Base-by-base conservation (phyloP, 2,113 vertebrate species). In the Hippolais icterina region DNA sequence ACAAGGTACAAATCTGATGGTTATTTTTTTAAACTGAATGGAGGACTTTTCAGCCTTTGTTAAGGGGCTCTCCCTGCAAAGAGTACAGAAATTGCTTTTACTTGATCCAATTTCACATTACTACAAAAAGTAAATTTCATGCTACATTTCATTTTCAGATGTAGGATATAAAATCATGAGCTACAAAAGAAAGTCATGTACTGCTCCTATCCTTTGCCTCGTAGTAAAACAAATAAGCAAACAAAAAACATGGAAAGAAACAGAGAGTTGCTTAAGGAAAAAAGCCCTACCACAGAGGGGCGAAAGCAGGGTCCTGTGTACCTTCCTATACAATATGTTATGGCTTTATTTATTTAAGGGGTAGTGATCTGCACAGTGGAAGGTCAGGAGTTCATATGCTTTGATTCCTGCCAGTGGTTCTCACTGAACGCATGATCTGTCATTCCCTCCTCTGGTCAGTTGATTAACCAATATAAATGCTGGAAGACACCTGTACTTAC, bases 101-200 rank as follows among this genome's bases (percentile, higher is more conserved):
- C 50, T 95, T 90, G 74, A 92, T 97, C 70, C 68, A 59, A 80
- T 97, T 96, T 86, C 94, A 74, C 57, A 84, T 96, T 93, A 92
- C 69, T 41, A 83, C 44, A 81, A 87, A 90, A 92, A 93, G 79
- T 89, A 91, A 82, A 87, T 94, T 95, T 96, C 90, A 90, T 89
- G 80, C 83, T 90, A 83, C 85, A 33, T 95, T 94, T 96, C 10
- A 61, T 92, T 96, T 96, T 90, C 64, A 88, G 74, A 80, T 65
- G 15, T 59, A 76, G 77, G 46, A 35, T 76, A 88, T 66, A 87
- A 95, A 96, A 90, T 69, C 44, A 75, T 83, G 70, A 93, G 59
- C 53, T 85, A 89, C 59, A 39, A 77, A 91, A 84, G 60, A 71
- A 91, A 87, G 59, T 21, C 0, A 0, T 3, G 5, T 65, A 77